Conservation (phyloP, 2,797 vertebrate species). For the Rhynchotus rufescens region DNA sequence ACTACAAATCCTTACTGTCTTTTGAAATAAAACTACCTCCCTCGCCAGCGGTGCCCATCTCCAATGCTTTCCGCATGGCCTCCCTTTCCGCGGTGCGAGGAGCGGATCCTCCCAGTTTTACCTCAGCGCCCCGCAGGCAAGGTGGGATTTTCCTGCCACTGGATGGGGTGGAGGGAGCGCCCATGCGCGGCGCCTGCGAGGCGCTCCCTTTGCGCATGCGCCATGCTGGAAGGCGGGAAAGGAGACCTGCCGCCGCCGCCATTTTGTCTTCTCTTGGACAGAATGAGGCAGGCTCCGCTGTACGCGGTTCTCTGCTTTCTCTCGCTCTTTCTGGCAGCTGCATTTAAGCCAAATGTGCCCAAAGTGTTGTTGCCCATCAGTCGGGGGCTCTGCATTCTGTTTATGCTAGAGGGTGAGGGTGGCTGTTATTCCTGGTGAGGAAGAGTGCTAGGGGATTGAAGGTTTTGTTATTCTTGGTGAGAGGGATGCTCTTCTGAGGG, state of each 20-base stretch:
- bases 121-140: background rate
- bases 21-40: slow-evolving; percentile 82
- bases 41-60: background rate
- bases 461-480: too few species aligned
- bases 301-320: fast-evolving
- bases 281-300: fast-evolving
- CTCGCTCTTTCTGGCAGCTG: background rate
- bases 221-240: background rate
- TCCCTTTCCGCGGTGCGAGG: too few species aligned
- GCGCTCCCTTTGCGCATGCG: background rate
- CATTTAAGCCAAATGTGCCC: slow-evolving; percentile 72
- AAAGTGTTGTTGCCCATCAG: slow-evolving; percentile 71
- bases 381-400: slow-evolving; percentile 53
- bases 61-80: background rate
- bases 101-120: background rate
- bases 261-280: background rate
- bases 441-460: background rate
- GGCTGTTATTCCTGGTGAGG: slow-evolving; percentile 78
- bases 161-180: background rate
- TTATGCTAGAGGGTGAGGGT: slow-evolving; percentile 68
- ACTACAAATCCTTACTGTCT: slow-evolving; percentile 57
- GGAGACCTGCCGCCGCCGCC: background rate
- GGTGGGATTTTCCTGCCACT: too few species aligned
- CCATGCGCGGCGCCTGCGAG: background rate
- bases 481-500: background rate